Evolutionary conservation across 2,113 vertebrate genomes (phyloP).

Genomic region (Tetraodon nigroviridis): DNA sequence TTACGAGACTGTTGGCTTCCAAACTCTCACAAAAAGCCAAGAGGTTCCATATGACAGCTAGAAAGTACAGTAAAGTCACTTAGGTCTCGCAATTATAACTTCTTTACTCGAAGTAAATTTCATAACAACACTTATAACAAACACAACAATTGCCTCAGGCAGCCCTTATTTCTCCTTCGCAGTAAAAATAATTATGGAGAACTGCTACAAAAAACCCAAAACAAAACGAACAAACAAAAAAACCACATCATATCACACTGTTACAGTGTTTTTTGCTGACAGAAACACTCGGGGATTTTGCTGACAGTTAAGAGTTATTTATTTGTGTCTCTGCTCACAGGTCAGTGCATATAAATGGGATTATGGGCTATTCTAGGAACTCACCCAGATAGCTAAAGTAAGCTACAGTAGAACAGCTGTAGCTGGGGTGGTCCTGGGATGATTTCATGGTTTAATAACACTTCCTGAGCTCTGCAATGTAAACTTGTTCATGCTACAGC

Average conservation of each 20-base stretch:
- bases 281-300: conserved; percentile 28
- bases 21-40: conserved; percentile 35
- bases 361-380: conserved; percentile 69
- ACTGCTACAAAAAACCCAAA: background rate
- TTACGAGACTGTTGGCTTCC: conserved; percentile 58
- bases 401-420: conserved; percentile 65
- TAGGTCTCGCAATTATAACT: background rate
- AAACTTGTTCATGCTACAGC: background rate
- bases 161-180: background rate
- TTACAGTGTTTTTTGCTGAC: conserved; percentile 20
- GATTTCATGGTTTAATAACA: conserved; percentile 40
- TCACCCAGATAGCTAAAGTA: conserved; percentile 61
- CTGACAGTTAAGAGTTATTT: conserved; percentile 39
- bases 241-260: background rate
- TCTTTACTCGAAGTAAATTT: background rate
- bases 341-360: conserved; percentile 65
- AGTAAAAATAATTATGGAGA: background rate
- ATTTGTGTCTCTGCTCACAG: conserved; percentile 46
- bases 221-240: background rate
- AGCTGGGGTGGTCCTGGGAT: conserved; percentile 25
- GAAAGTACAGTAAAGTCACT: conserved; percentile 49
- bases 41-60: background rate
- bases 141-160: background rate
- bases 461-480: conserved; percentile 23
- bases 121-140: too few relatives aligned